Percentiles rank a stretch among this genome's conserved stretches.
Evolutionary conservation across 2,113 vertebrate genomes (phyloP).

Genomic region (Psilopogon haemacephalus): DNA sequence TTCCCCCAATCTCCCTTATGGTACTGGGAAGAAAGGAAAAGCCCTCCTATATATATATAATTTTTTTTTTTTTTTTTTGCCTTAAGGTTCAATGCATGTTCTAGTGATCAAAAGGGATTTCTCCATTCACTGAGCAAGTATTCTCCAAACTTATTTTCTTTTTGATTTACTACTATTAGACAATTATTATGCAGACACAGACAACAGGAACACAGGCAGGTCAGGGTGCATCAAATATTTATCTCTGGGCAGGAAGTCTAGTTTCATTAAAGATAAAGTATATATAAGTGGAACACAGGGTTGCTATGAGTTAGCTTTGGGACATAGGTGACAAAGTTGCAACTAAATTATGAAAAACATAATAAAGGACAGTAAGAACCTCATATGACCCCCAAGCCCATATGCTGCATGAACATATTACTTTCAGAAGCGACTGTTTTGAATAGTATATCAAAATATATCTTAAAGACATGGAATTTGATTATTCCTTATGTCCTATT

Average conservation of each 20-base stretch:
- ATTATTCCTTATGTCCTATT: background rate
- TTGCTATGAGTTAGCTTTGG: background rate
- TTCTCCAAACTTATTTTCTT: background rate
- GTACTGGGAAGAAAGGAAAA: slow-evolving; percentile 5
- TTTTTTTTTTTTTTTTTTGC: background rate
- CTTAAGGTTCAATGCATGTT: slow-evolving; percentile 33
- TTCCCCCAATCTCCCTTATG: background rate
- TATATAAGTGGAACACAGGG: background rate
- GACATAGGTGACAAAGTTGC: background rate
- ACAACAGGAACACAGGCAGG: slow-evolving; percentile 11
- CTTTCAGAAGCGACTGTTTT: background rate
- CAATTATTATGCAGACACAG: background rate
- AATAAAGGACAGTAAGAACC: background rate
- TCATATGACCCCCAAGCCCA: background rate
- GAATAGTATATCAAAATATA: background rate
- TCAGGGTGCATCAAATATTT: background rate
- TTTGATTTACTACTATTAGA: slow-evolving; percentile 20
- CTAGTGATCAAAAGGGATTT: slow-evolving; percentile 60
- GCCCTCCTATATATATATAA: background rate
- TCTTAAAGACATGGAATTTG: background rate
- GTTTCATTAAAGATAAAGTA: slow-evolving; percentile 3
- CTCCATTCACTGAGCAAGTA: slow-evolving; percentile 50
- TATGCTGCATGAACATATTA: background rate
- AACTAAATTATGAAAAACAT: background rate
- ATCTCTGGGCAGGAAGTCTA: slow-evolving; percentile 5